Base-by-base conservation (phyloP, 2,888 invertebrate species). In the Orchesella flavescens region DNA sequence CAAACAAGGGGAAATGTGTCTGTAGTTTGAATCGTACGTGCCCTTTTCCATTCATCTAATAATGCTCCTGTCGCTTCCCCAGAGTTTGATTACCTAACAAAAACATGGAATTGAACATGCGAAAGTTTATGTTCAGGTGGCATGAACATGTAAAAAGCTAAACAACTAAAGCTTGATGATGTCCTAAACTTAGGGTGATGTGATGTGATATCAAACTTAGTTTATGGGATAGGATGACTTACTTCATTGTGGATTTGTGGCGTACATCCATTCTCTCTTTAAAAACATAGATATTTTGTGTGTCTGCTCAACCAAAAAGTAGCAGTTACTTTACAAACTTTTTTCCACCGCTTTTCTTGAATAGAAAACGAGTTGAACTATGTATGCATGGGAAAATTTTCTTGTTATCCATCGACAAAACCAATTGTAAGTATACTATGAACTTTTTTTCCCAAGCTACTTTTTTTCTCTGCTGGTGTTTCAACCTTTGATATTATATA, bases 21-120 rank as follows among this genome's bases (percentile, higher is more conserved):
- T 13, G 57, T 57, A 21, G n/a, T 57, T 57, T 2, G 19, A 17
- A 21, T 55, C 15, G 66, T 43, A 72, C 73, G 79, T 79, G 79
- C 49, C 21, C 49, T 53, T 53, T 53, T 19, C 63, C 65, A 55
- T 21, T 53, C 79, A 79, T 72, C 44, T 79, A 79, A 79, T 73
- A 73, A 79, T 57, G 53, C 57, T 44, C 17, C 44, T 43, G 72
- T 73, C 72, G 53, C 71, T 72, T 79, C 66, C 72, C 34, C 65
- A 55, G 10, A 79, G 71, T 79, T 79, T 79, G 79, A 79, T 79
- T 79, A 73, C 73, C 55, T 57, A 55, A 73, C 57, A 61, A 61
- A 61, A 57, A 44, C 10, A 34, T 34, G 34, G 34, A n/a, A 49
- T 12, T 49, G 23, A 76, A 57, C 49, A 76, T 59, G n/a, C n/a